Percentiles rank a stretch among this genome's conserved stretches.
Conservation (phyloP, 2,113 vertebrate species). For the Oreochromis spilurus region DNA sequence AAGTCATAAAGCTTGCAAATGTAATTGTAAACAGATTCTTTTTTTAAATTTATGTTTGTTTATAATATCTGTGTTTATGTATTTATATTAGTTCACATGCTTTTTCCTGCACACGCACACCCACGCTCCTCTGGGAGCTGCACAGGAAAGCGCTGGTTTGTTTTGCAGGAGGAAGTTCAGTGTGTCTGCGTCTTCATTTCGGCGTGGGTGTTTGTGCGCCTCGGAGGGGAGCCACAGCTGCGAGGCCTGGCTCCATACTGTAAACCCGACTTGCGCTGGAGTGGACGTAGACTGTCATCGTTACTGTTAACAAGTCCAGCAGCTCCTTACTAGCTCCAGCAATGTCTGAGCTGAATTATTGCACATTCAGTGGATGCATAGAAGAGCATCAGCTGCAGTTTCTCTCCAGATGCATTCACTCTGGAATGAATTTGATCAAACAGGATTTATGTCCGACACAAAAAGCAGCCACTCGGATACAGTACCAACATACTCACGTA, state of each 20-base stretch:
- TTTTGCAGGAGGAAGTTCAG: neutral
- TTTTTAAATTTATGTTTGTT: neutral
- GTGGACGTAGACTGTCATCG: neutral
- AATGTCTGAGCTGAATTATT: neutral
- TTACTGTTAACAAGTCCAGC: neutral
- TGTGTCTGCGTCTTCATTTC: conserved; percentile 1
- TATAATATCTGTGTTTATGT: neutral
- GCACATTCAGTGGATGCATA: neutral
- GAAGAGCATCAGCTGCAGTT: neutral
- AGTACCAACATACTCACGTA: neutral
- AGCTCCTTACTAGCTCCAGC: neutral
- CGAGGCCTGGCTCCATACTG: neutral
- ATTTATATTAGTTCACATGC: neutral
- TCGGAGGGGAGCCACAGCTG: conserved; percentile 46
- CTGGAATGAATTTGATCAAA: neutral
- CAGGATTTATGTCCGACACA: neutral
- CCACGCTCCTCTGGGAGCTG: conserved; percentile 2
- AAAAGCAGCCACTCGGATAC: neutral
- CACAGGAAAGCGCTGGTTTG: conserved; percentile 20
- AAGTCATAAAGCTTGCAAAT: neutral
- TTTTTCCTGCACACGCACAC: neutral
- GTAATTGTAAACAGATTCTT: neutral
- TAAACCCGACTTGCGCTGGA: neutral
- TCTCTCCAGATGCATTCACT: neutral
- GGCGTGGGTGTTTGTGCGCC: conserved; percentile 13